These are phyloP conservation scores for Bos taurus DNA, from an alignment of 2,113 vertebrate genomes.

Conservation along the genomic window DNA sequence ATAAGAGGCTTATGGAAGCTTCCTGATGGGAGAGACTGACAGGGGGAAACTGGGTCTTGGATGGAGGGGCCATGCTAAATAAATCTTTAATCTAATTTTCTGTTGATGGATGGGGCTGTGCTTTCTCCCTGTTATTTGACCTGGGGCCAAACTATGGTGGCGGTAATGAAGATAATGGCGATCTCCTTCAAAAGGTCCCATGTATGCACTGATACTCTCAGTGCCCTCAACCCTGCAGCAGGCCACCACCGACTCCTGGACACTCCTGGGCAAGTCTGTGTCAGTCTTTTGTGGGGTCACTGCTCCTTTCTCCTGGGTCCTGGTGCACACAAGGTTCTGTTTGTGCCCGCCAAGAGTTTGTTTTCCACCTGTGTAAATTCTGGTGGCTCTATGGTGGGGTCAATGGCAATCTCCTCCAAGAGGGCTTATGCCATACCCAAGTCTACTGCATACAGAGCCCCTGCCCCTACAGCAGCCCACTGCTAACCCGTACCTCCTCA, in stretches of 20 bases:
- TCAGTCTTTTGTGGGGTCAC: background rate
- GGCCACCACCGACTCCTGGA: background rate
- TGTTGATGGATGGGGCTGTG: background rate
- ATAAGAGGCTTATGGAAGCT: background rate
- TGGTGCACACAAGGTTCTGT: background rate
- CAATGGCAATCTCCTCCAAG: background rate
- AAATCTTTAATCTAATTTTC: background rate
- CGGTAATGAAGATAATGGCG: background rate
- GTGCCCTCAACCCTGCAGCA: background rate
- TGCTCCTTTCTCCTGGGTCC: background rate
- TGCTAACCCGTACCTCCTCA: background rate
- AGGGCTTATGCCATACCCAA: background rate
- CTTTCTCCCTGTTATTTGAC: background rate
- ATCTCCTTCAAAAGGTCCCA: background rate
- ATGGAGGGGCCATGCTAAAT: background rate
- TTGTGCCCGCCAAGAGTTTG: fast-evolving
- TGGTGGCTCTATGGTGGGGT: background rate
- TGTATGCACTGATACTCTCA: background rate
- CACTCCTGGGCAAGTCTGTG: background rate
- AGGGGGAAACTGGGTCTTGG: background rate
- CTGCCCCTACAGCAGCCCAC: background rate
- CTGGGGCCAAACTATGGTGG: background rate
- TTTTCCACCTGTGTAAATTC: background rate
- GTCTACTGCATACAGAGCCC: background rate
- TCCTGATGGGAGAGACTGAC: background rate